These are phyloP conservation scores for Cetonia aurata DNA, from an alignment of 2,888 invertebrate genomes.

Conservation along the genomic window DNA sequence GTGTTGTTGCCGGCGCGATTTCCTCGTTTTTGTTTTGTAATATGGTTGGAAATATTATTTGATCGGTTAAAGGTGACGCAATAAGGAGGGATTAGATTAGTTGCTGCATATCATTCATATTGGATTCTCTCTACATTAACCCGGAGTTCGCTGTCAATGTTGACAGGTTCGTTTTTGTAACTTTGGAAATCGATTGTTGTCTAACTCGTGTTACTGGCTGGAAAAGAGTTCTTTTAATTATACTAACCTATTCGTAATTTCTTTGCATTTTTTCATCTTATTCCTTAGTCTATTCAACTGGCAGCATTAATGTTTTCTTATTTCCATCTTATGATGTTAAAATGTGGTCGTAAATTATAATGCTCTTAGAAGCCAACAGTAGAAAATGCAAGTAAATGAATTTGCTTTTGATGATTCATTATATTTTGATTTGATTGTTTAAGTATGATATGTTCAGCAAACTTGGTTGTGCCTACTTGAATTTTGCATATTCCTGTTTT, in stretches of 20 bases:
- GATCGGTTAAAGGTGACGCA: conserved; percentile 22
- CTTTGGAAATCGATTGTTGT: background rate
- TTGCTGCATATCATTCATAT: conserved; percentile 49
- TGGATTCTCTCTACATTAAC: conserved; percentile 53
- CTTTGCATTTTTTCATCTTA: no score
- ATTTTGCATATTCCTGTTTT: no score
- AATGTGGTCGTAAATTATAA: no score
- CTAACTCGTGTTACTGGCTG: background rate
- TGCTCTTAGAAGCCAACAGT: no score
- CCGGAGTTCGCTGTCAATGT: conserved; percentile 64
- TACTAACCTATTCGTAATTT: background rate
- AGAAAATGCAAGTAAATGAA: no score
- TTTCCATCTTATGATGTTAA: no score
- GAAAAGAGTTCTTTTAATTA: background rate
- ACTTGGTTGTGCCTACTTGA: no score
- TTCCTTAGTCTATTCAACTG: no score
- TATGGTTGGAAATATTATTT: conserved; percentile 4
- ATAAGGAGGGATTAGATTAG: conserved; percentile 30
- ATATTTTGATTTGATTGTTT: no score
- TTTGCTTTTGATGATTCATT: no score
- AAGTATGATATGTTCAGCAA: no score
- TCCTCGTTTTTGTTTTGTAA: conserved; percentile 6
- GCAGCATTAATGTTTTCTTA: no score
- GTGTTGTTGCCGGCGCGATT: conserved; percentile 7
- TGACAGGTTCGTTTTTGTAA: conserved; percentile 58